Base-by-base conservation (phyloP, 1,140 invertebrate genomes). In the Paramacrobiotus metropolitanus region DNA sequence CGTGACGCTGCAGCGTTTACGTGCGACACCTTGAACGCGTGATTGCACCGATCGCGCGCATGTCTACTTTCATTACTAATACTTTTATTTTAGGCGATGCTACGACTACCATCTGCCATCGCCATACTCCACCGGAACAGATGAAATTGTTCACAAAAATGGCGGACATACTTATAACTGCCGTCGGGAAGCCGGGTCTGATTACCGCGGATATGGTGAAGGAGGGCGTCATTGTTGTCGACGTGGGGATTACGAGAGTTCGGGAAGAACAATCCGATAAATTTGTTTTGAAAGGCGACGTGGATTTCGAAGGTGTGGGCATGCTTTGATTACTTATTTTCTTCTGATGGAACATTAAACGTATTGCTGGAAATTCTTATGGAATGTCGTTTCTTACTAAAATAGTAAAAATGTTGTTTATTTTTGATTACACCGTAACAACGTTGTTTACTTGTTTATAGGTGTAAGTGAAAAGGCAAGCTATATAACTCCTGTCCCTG, bases 171-270 rank as follows among this genome's bases (percentile, higher is more conserved):
- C 75, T 92, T 61, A 79, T 92, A 1, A 80, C 79, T 24, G 86
- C 85, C 1, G 83, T 84, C 62, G 82, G 82, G 76, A 78, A 87
- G 61, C 84, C 85, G 2, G 79, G 81, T 30, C 73, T 92, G 2
- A 83, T 91, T 55, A 85, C 78, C 62, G 81, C 81, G 21, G 80
- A 87, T 60, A 89, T 91, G 84, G 76, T 92, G 1, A 91, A 89
- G 69, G 80, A 83, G 2, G 87, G 87, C n/a, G 85, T 83, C 44
- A 82, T 82, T 61, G 73, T 91, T 21, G 87, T 91, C 64, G 87
- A 91, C 74, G 84, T 91, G 64, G 87, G 87, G 21, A 87, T 91
- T 59, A 86, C 81, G 1, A 77, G 83, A 67, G 74, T 88, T 3
- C 76, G 75, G 30, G 78, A 80, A 62, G 70, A 77, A 30, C 69